Base-by-base conservation (phyloP, 2,797 vertebrate genomes). In the Podargus strigoides region DNA sequence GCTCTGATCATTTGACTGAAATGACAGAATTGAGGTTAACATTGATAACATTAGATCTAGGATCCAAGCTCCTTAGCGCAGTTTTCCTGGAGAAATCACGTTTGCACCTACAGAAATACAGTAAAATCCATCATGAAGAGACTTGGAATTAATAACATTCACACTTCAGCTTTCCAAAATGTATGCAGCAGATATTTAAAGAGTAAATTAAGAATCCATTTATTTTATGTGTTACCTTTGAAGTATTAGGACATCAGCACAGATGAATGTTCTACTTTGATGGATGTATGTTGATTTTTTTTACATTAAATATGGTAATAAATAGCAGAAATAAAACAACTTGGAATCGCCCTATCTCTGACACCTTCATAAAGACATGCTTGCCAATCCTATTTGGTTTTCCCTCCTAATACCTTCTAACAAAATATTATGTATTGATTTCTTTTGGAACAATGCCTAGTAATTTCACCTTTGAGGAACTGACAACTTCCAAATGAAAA, bases 401-500 rank as follows among this genome's bases (percentile, higher is more conserved):
- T 90, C 12, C 26, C 37, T 72, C 28, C 47, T 80, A 78, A 90
- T 5, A 2, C 14, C 62, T 95, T 63, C 64, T 91, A 94, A 87
- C 89, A 87, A 75, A 95, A 89, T 82, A 94, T 90, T 87, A 87
- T 82, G 12, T 88, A 96, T 87, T 77, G 89, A 93, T 96, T 96
- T 93, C 37, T 59, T 94, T 95, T 87, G 73, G 56, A 96, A 88
- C 77, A 87, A 94, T 87, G 79, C 46, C 62, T 96, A 85, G 14
- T 68, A 87, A 97, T 95, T 93, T 95, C 82, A 89, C 80, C 68
- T 97, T 91, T 96, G 77, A 96, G 12, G 41, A 89, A 90, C 36
- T 90, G 81, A 94, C 95, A 94, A 85, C 56, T 97, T 94, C 85
- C 62, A 97, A 97, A 96, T 94, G 46, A 97, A 97, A 96, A 94